Base-by-base conservation (phyloP, 2,797 vertebrate genomes). In the Gouania willdenowi region DNA sequence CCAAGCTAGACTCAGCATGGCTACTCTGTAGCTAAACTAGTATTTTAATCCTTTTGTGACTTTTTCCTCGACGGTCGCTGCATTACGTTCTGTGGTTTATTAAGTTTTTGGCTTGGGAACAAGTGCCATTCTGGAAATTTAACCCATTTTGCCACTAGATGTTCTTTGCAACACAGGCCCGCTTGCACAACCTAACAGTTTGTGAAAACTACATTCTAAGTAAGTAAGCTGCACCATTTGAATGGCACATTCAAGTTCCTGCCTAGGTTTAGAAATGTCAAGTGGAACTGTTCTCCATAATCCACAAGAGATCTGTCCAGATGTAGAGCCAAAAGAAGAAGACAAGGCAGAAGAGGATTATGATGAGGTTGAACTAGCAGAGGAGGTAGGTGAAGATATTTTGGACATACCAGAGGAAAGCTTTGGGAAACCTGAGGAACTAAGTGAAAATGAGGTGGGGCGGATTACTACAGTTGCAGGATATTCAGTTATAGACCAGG, bases 361-460 rank as follows among this genome's bases (percentile, higher is more conserved):
- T 2, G 79, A 79, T 6, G 84, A 84, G 4, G 77, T 85, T 34
- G 85, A 87, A 62, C 49, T 86, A 2, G 87, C 79, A 0, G 82
- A 86, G 34, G 82, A 79, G 25, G 67, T 77, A 11, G 75, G 70
- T n/a, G 71, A 81, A 30, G 79, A 84, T 35, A 63, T 59, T 39
- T 40, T 65, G 22, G 51, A 79, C 23, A 45, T 56, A 38, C 31
- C 9, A 1, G 66, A 47, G 12, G 32, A 9, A 24, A 47, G 21
- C 36, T 41, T 2, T 14, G 2, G 1, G 7, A 28, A 25, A 3
- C 1, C 0, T 24, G 44, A 11, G 41, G 2, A 41, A 37, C 9
- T 8, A 53, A 50, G 33, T 18, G 9, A 13, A 6, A 5, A 34
- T 3, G 51, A 27, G 64, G 66, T 19, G 47, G 42, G n/a, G n/a